Conservation (phyloP, 2,113 vertebrate species). For the Coreoperca whiteheadi region DNA sequence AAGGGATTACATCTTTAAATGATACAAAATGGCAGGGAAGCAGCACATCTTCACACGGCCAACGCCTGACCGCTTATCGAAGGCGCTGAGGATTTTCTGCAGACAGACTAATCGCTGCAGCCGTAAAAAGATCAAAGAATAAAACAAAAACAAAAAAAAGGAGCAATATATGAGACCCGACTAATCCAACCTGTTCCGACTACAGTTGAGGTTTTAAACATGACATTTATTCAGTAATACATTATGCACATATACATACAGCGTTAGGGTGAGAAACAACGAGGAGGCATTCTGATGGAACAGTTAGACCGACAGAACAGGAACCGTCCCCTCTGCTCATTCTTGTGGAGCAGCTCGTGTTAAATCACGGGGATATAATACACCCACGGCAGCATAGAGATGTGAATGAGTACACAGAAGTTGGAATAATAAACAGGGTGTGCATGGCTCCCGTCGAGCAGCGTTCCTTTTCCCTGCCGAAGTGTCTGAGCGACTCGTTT, state of each 20-base stretch:
- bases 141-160: no score
- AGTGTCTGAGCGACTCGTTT: no score
- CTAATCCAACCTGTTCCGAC: background rate
- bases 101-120: no score
- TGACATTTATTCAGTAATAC: conserved; percentile 7
- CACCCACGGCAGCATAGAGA: background rate
- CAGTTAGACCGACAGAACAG: background rate
- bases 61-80: background rate
- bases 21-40: background rate
- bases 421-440: background rate
- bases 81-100: background rate
- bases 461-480: background rate
- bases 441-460: background rate
- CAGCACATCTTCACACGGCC: background rate
- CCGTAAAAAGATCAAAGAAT: background rate
- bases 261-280: background rate
- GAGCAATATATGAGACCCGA: background rate
- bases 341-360: background rate
- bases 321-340: background rate
- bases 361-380: background rate
- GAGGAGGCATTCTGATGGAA: no score
- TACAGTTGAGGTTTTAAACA: background rate
- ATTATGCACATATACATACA: background rate
- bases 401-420: background rate
- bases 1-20: background rate